Conservation (phyloP, 2,888 invertebrate species). For the Macrosoma leucophasiata region DNA sequence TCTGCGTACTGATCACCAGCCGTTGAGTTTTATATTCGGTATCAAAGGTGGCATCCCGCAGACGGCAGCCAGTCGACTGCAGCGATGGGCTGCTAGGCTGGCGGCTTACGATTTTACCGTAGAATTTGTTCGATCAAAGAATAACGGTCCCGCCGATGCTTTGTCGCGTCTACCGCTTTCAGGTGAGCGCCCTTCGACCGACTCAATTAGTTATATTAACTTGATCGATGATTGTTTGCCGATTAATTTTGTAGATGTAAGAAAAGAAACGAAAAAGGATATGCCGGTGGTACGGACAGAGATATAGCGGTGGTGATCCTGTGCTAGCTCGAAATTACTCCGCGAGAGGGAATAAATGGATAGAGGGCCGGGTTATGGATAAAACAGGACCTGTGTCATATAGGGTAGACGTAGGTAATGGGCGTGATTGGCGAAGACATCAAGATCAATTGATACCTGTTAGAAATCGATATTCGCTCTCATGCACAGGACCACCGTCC, state of each 20-base stretch:
- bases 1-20: slow-evolving; percentile 43
- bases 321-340: too few relatives aligned
- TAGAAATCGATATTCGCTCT: too few relatives aligned
- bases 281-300: too few relatives aligned
- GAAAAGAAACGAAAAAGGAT: slow-evolving; percentile 1
- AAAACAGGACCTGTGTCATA: too few relatives aligned
- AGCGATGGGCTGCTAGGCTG: slow-evolving; percentile 33
- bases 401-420: too few relatives aligned
- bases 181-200: neutral
- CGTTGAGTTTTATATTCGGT: slow-evolving; percentile 37
- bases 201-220: slow-evolving; percentile 3
- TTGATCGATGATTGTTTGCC: slow-evolving; percentile 7
- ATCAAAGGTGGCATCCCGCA: slow-evolving; percentile 21
- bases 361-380: too few relatives aligned
- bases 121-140: slow-evolving; percentile 16
- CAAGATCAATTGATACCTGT: too few relatives aligned
- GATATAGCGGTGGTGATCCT: too few relatives aligned
- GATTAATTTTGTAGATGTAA: slow-evolving; percentile 1
- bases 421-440: too few relatives aligned
- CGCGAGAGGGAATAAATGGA: too few relatives aligned
- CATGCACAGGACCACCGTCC: too few relatives aligned
- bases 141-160: slow-evolving; percentile 23
- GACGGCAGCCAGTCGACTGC: slow-evolving; percentile 32
- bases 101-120: slow-evolving; percentile 32
- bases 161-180: slow-evolving; percentile 21